Base-by-base conservation (phyloP, 1,140 invertebrate genomes). In the Potamilus streckersoni region DNA sequence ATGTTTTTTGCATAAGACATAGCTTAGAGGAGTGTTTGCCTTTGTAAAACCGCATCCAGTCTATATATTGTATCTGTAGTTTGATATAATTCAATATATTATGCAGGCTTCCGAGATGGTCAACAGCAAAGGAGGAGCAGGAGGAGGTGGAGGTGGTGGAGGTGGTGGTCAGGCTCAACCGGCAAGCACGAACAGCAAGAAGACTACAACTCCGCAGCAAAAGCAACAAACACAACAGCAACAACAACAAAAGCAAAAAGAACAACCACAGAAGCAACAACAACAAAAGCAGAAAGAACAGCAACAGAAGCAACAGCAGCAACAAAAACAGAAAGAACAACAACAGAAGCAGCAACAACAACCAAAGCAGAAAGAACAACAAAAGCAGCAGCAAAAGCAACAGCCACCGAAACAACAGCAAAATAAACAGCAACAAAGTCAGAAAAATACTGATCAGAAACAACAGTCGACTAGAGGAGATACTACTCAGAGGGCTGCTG, bases 91-190 rank as follows among this genome's bases (percentile, higher is more conserved):
- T 20, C 17, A 23, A 17, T 73, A n/a, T 38, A 38, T 19, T 55
- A 60, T 49, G 31, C 62, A 76, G 75, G 20, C 75, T 19, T 76
- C 69, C 3, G 58, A 61, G 13, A 68, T 76, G 69, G 75, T 72
- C 15, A 70, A 70, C 23, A 74, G 69, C 49, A 58, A 70, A 27
- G 75, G 72, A 31, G 23, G 67, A 11, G 66, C 64, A 20, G 63
- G 56, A 16, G 61, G 49, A 2, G 72, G 67, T 19, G 62, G 75
- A 56, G 75, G 13, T 66, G 27, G 64, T 20, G 60, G 60, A 8
- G 60, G 60, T 14, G 60, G 19, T 62, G 20, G 20, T 23, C 60
- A 62, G 20, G 31, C n/a, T 23, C 20, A 49, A 12, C 64, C 27
- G 20, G 20, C 38, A 49, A 49, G 20, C 19, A 66, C 64, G 17